These are phyloP conservation scores for Clarias fuscus DNA, from an alignment of 2,797 vertebrate species.

Conservation along the genomic window DNA sequence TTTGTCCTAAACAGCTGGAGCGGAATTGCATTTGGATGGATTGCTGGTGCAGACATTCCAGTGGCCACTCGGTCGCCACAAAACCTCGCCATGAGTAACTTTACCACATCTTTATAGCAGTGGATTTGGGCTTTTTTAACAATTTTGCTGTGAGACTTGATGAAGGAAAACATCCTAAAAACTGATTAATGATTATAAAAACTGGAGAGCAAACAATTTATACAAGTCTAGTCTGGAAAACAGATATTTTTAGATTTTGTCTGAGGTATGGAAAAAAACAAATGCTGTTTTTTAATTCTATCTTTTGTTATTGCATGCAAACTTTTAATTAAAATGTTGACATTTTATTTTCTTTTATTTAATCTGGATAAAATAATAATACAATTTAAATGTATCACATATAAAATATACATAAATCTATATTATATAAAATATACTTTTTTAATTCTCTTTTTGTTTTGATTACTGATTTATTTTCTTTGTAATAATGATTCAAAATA, in stretches of 20 bases:
- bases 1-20: conserved; percentile 16
- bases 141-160: background rate
- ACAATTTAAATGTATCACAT: background rate
- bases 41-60: conserved; percentile 44
- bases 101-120: conserved; percentile 25
- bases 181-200: background rate
- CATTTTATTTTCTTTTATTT: background rate
- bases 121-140: background rate
- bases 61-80: conserved; percentile 22
- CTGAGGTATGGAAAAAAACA: background rate
- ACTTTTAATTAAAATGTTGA: background rate
- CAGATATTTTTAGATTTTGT: background rate
- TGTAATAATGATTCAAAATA: background rate
- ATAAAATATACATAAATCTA: too few species aligned
- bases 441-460: too few species aligned
- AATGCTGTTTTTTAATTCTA: background rate
- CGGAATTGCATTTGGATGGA: conserved; percentile 3
- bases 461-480: background rate
- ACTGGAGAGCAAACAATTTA: background rate
- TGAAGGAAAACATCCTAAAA: background rate
- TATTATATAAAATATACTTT: too few species aligned
- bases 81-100: conserved; percentile 22
- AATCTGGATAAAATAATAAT: background rate
- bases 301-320: background rate
- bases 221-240: background rate